Percentiles rank a stretch among this genome's conserved stretches.
Conservation (phyloP, 2,113 vertebrate genomes). For the Echinops telfairi region DNA sequence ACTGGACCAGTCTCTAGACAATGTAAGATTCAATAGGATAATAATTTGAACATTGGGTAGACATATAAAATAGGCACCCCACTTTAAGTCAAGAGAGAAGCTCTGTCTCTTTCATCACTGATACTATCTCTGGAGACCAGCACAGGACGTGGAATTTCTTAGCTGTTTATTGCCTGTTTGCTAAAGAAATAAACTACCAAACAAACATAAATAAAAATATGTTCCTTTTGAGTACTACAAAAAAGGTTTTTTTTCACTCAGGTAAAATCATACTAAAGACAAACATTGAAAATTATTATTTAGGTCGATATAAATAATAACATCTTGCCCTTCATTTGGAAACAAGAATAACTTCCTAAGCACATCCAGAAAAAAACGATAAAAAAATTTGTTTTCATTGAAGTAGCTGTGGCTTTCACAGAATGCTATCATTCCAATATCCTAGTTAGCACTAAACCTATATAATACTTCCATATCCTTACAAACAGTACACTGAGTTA, state of each 20-base stretch:
- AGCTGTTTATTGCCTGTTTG: conserved; percentile 8
- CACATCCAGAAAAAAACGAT: conserved; percentile 29
- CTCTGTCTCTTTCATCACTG: neutral
- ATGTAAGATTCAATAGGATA: neutral
- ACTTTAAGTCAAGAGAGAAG: conserved; percentile 10
- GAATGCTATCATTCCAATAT: neutral
- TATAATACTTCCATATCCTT: neutral
- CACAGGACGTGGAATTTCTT: neutral
- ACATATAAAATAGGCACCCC: conserved; percentile 8
- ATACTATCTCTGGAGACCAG: neutral
- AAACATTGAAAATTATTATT: conserved; percentile 15
- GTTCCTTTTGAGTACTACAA: neutral
- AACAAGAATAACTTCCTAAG: conserved; percentile 15
- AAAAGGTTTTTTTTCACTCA: conserved; percentile 15
- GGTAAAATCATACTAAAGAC: conserved; percentile 11
- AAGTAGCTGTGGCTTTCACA: neutral
- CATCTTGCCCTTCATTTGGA: conserved; percentile 2
- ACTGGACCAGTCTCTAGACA: conserved; percentile 10
- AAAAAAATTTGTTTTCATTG: neutral
- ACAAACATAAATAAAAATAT: conserved; percentile 1
- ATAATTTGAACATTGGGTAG: neutral
- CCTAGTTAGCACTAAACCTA: neutral
- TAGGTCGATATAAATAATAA: neutral
- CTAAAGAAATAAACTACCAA: neutral
- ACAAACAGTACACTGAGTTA: neutral